These are phyloP conservation scores for Zeuzera pyrina DNA, from an alignment of 2,888 invertebrate species.

Conservation along the genomic window DNA sequence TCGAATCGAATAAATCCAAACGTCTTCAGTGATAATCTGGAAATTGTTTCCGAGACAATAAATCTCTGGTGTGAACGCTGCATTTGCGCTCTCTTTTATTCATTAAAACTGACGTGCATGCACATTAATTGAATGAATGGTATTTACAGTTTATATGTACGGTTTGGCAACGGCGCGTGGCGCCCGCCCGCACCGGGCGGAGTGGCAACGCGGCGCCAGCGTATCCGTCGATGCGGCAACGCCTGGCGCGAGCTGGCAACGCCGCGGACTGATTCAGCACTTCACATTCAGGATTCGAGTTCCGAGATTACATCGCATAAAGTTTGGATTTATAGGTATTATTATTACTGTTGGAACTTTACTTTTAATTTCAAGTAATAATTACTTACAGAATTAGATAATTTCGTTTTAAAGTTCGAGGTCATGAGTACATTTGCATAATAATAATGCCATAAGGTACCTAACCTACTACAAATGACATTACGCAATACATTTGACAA, in stretches of 20 bases:
- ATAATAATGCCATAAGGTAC: no score
- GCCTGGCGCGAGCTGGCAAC: conserved; percentile 38
- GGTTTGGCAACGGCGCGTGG: conserved; percentile 52
- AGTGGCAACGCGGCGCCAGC: conserved; percentile 20
- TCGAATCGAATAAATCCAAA: not conserved
- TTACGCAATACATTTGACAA: no score
- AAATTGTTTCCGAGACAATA: no score
- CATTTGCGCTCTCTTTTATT: conserved; percentile 25
- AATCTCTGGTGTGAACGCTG: no score
- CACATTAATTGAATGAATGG: conserved; percentile 56
- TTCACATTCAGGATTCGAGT: conserved; percentile 37
- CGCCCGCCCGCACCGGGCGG: conserved; percentile 21
- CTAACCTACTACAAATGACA: no score
- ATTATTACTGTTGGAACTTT: conserved; percentile 3
- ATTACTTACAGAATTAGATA: no score
- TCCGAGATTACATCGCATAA: conserved; percentile 12
- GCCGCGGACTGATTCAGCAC: conserved; percentile 61
- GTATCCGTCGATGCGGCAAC: conserved; percentile 33
- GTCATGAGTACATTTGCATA: no score
- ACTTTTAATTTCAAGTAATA: conserved; percentile 28
- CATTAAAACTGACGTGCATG: conserved; percentile 25
- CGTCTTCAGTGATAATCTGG: conserved; percentile 14
- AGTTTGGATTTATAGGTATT: conserved; percentile 6
- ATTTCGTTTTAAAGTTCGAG: no score
- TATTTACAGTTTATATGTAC: conserved; percentile 45